These are phyloP conservation scores for Sciurus vulgaris DNA, from an alignment of 2,797 vertebrate genomes.

Conservation along the genomic window DNA sequence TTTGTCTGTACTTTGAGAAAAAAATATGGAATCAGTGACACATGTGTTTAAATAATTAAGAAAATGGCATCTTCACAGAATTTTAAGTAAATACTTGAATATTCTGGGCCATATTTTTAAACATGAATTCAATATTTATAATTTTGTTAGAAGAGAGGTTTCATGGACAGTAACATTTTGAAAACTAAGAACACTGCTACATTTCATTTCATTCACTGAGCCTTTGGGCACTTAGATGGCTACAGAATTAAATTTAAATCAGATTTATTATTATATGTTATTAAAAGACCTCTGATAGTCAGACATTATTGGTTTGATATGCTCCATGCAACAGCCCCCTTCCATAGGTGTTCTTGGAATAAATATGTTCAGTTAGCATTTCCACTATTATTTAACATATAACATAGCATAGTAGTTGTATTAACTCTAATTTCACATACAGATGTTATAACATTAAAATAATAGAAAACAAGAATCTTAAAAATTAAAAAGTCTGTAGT, in stretches of 20 bases:
- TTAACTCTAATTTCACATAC: neutral
- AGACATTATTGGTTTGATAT: neutral
- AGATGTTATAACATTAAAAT: neutral
- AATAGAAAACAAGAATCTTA: neutral
- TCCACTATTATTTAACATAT: neutral
- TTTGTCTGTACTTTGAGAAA: neutral
- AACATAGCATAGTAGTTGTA: neutral
- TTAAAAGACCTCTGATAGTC: neutral
- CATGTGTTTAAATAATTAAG: conserved; percentile 29
- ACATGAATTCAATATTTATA: neutral
- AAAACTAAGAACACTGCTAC: neutral
- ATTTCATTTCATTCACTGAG: neutral
- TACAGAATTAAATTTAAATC: neutral
- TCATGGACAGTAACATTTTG: neutral
- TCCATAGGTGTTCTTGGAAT: neutral
- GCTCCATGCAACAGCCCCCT: neutral
- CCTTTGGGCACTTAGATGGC: neutral
- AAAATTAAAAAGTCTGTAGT: neutral
- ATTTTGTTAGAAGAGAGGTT: neutral
- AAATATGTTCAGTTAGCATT: neutral
- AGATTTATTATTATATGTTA: neutral
- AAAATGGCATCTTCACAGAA: neutral
- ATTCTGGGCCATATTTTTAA: neutral
- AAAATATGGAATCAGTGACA: conserved; percentile 1
- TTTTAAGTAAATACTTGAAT: neutral